Percentiles rank a stretch among this genome's conserved stretches.
phyloP scores from a whole-genome alignment of 2,797 vertebrate genomes.

The Lates japonicus region DNA sequence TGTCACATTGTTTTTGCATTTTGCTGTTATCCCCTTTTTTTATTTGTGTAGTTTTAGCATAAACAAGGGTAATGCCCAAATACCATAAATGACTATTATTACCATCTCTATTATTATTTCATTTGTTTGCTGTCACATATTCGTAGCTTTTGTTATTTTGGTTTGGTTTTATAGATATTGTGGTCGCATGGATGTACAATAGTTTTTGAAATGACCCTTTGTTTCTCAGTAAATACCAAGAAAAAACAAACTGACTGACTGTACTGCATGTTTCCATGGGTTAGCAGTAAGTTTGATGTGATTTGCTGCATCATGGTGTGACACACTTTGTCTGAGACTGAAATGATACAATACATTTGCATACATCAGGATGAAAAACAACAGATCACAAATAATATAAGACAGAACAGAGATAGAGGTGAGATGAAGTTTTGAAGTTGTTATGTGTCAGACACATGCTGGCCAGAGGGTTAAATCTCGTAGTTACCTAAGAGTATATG shows the following conservation, averaged over 20 bases:
- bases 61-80: background rate
- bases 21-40: background rate
- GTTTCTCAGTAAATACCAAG: background rate
- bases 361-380: background rate
- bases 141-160: background rate
- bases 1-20: background rate
- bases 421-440: background rate
- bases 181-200: background rate
- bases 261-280: background rate
- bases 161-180: background rate
- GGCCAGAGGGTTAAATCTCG: too few species aligned
- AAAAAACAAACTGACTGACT: background rate
- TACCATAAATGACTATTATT: background rate
- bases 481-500: too few species aligned
- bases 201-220: background rate
- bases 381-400: background rate
- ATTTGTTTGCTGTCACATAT: background rate
- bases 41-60: background rate
- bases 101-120: background rate
- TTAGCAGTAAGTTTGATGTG: background rate
- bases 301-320: too few species aligned
- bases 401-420: background rate
- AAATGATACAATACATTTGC: too few species aligned
- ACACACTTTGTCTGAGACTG: background rate
- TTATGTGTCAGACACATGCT: background rate